Percentiles rank a stretch among this genome's conserved stretches.
Evolutionary conservation across 2,113 vertebrate species (phyloP).

Genomic region (Carollia perspicillata): DNA sequence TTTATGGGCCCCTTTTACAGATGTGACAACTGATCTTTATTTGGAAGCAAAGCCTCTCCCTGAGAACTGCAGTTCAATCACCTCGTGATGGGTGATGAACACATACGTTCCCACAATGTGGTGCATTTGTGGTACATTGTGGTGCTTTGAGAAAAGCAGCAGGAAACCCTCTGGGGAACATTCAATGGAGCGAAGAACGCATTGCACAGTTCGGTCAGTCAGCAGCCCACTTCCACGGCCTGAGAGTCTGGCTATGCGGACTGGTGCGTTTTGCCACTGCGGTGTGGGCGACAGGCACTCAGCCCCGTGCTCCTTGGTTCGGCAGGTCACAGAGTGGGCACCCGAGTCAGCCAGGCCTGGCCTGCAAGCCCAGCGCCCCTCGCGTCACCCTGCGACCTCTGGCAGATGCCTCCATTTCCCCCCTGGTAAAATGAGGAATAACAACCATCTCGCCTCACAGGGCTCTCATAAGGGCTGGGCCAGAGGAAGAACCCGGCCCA

Average conservation of each 20-base stretch:
- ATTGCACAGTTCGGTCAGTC: rapidly evolving
- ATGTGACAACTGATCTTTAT: neutral
- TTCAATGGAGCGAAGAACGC: neutral
- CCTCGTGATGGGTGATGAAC: rapidly evolving
- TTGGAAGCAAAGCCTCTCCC: neutral
- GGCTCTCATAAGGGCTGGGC: neutral
- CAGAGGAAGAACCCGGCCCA: rapidly evolving
- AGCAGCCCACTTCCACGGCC: neutral
- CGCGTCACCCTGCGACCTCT: neutral
- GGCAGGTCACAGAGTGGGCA: too few relatives aligned
- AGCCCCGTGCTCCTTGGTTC: neutral
- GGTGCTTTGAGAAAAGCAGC: neutral
- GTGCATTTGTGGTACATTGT: neutral
- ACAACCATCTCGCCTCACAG: rapidly evolving
- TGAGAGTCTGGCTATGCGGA: rapidly evolving
- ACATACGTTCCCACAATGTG: neutral
- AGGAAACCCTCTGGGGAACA: neutral
- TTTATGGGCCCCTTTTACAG: neutral
- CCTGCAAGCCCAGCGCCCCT: neutral
- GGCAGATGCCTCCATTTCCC: neutral
- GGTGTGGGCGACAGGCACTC: too few relatives aligned
- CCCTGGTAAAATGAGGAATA: neutral
- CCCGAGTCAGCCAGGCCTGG: neutral
- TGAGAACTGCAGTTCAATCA: neutral
- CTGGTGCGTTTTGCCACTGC: rapidly evolving